phyloP scores from a whole-genome alignment of 2,113 vertebrate species.

The Periophthalmodon schlosseri region DNA sequence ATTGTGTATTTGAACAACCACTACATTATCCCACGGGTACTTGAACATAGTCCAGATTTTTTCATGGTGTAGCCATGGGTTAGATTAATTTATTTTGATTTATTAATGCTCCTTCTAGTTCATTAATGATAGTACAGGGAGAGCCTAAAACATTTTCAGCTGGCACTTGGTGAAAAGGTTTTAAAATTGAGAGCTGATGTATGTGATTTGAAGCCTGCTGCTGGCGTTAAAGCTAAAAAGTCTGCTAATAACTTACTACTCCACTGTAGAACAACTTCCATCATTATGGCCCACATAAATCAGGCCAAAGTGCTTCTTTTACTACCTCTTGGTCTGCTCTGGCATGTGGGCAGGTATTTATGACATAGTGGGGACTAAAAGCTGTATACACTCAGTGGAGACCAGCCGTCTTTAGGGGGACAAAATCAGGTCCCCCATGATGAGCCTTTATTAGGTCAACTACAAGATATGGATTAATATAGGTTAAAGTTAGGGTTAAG shows the following conservation, averaged over 20 bases:
- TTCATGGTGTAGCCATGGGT: neutral
- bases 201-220: neutral
- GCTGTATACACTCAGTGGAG: no score
- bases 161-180: neutral
- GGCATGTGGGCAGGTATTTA: no score
- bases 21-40: neutral
- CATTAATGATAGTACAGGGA: neutral
- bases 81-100: neutral
- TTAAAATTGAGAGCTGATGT: neutral
- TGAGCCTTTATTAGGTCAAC: no score
- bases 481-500: no score
- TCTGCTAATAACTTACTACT: conserved; percentile 21
- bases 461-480: no score
- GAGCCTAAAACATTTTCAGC: neutral
- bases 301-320: conserved; percentile 34
- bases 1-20: no score
- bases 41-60: no score
- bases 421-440: no score
- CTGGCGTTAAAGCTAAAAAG: conserved; percentile 20
- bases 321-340: conserved; percentile 26
- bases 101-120: neutral
- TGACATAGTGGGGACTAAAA: no score
- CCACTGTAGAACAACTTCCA: conserved; percentile 27
- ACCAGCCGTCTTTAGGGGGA: no score
- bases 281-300: conserved; percentile 30